Base-by-base conservation (phyloP, 2,888 invertebrate species). In the Eristalinus aeneus region DNA sequence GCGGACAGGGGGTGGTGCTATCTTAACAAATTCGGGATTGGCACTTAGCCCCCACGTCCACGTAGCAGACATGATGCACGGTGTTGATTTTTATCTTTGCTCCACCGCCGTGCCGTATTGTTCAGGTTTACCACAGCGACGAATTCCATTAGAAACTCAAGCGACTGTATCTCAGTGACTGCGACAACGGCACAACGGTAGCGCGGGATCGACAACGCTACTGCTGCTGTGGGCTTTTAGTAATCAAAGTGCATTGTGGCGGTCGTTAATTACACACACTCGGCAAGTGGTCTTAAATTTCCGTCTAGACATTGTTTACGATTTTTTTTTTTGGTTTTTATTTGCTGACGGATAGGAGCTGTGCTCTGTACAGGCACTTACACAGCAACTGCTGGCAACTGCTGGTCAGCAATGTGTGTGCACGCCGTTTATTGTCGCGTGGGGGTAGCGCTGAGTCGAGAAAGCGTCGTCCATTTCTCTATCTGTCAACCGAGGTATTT, bases 231-330 rank as follows among this genome's bases (percentile, higher is more conserved):
- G 23, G 31, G 36, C 27, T 75, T 67, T 27, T 53, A 56, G 68
- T 34, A 64, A 71, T 46, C 56, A 20, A 60, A 71, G 23, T 81
- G 71, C 75, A 71, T 53, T 75, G 58, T 69, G 71, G 75, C 64
- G 46, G 67, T 75, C 53, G 65, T 53, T 75, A 71, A 75, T 71
- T 71, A 71, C 69, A 61, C 53, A 71, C 75, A 76, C 31, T 71
- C 65, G 61, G 56, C 56, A 71, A 58, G 71, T 31, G 58, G 64
- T 84, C 46, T 84, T 75, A 10, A 22, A 72, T 84, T 84, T 80
- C 84, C 71, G 84, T 84, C 84, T 84, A 84, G 84, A 84, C 84
- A 63, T 74, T 84, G 61, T 84, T 79, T 61, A 74, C 34, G 58
- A 39, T 34, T 31, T 67, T 58, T 46, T 67, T 27, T 46, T 46